Evolutionary conservation across 2,888 invertebrate genomes (phyloP).

Genomic region (Copidosoma aretas): DNA sequence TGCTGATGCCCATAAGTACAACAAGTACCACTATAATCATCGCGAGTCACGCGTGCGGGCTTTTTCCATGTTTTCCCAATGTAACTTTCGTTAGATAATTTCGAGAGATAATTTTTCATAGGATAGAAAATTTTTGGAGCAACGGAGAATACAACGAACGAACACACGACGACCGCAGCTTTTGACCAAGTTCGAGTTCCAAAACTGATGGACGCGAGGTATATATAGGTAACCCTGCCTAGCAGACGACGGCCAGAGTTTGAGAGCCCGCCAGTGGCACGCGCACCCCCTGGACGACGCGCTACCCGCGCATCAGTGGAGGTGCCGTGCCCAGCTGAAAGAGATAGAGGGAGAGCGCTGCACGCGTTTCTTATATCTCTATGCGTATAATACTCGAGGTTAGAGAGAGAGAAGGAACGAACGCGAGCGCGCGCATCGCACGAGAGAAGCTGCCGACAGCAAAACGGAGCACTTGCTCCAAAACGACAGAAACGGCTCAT

Average conservation of each 20-base stretch:
- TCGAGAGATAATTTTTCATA: too few species aligned
- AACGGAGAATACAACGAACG: too few species aligned
- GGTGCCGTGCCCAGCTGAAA: too few species aligned
- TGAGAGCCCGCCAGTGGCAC: neutral
- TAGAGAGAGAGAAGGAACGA: neutral
- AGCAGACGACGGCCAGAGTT: constrained; percentile 6
- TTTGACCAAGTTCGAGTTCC: neutral
- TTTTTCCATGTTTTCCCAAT: too few species aligned
- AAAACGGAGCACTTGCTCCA: neutral
- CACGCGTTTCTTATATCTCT: neutral
- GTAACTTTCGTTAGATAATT: too few species aligned
- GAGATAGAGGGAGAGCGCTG: neutral
- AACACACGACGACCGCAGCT: neutral
- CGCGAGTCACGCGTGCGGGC: too few species aligned
- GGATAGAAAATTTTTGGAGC: too few species aligned
- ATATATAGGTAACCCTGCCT: neutral
- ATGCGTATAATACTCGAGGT: neutral
- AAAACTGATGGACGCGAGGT: neutral
- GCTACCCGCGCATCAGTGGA: neutral
- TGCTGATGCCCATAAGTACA: too few species aligned
- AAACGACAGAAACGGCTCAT: neutral
- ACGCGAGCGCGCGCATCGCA: neutral
- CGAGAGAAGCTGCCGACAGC: neutral
- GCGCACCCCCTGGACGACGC: neutral
- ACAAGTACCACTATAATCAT: too few species aligned